Evolutionary conservation across 2,888 invertebrate genomes (phyloP).

Genomic region (Gasteruption jaculator): DNA sequence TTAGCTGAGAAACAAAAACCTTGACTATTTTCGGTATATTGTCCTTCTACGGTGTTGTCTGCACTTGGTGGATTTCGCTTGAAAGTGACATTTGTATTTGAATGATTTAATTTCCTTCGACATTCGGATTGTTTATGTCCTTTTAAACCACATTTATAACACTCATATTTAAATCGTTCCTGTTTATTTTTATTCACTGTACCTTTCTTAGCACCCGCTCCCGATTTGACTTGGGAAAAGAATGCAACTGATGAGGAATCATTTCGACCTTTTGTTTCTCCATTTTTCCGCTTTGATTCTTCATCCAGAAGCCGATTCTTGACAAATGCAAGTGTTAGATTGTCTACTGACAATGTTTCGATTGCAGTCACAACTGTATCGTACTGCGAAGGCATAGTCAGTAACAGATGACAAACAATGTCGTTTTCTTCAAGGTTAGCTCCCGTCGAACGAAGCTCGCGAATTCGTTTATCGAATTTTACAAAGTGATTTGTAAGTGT

Average conservation of each 20-base stretch:
- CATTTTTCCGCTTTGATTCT: constrained; percentile 19
- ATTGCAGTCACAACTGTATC: constrained; percentile 27
- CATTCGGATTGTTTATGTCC: constrained; percentile 18
- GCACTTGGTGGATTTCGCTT: constrained; percentile 1
- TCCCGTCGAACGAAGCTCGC: constrained; percentile 24
- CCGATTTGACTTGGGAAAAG: background rate
- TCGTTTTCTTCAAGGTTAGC: constrained; percentile 23
- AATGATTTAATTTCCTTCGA: too few relatives aligned
- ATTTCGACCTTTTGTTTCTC: background rate
- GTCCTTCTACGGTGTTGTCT: background rate
- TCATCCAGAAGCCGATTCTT: constrained; percentile 28
- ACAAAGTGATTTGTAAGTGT: constrained; percentile 22
- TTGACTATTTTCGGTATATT: background rate
- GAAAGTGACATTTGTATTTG: too few relatives aligned
- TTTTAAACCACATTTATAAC: constrained; percentile 15
- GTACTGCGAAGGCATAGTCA: constrained; percentile 26
- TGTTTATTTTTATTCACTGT: too few relatives aligned
- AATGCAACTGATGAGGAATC: background rate
- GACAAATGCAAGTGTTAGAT: constrained; percentile 23
- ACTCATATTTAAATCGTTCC: constrained; percentile 10
- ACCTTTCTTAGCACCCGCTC: background rate
- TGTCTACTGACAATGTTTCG: constrained; percentile 20
- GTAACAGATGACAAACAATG: constrained; percentile 26
- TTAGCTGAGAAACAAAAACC: constrained; percentile 10
- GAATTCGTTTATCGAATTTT: constrained; percentile 27